Evolutionary conservation across 37 sponge, comb jelly and placozoan genomes (phyloP), one percentile per base, ranked within the genome.

Genomic region (Spongilla lacustris): DNA sequence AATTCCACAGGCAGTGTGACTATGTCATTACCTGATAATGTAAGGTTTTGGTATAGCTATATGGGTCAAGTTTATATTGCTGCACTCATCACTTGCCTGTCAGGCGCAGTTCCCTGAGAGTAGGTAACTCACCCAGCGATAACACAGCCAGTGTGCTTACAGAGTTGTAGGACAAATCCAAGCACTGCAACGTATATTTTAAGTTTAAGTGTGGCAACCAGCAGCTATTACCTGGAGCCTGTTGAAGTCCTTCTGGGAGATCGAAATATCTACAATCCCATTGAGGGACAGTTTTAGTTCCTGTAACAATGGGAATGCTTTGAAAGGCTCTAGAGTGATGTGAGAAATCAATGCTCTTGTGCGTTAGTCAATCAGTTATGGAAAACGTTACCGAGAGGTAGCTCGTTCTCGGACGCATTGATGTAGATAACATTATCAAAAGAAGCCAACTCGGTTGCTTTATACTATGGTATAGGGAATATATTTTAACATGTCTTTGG

Each of bases 141-240:
- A 91, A 72, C 46, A 96, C 27, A 21, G 85, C 81, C 23, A 35
- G 8, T 17, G 46, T 82, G 80, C 82, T 86, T 58, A 96, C 78
- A 49, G 73, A 58, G 80, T 96, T 96, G 79, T 86, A 93, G 50
- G 96, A 96, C 73, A 96, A 82, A 74, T 96, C 94, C 41, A 93
- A 75, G 1, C 19, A 66, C 85, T 87, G 50, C 21, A 36, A 76
- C 11, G 0, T 26, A 0, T 36, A 36, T 36, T 8, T 30, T 22
- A 35, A 32, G 23, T 76, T 36, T 76, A 30, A 36, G 48, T 48
- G 58, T 37, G 41, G 14, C 26, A 17, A 49, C 23, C 37, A 76
- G 8, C 17, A 33, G 58, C 67, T 13, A n/a, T 23, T 50, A 87
- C 82, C 36, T 83, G 75, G 11, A 92, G 90, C 17, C 32, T 19